Evolutionary conservation across 2,797 vertebrate genomes (phyloP).

Genomic region (Thaleichthys pacificus): DNA sequence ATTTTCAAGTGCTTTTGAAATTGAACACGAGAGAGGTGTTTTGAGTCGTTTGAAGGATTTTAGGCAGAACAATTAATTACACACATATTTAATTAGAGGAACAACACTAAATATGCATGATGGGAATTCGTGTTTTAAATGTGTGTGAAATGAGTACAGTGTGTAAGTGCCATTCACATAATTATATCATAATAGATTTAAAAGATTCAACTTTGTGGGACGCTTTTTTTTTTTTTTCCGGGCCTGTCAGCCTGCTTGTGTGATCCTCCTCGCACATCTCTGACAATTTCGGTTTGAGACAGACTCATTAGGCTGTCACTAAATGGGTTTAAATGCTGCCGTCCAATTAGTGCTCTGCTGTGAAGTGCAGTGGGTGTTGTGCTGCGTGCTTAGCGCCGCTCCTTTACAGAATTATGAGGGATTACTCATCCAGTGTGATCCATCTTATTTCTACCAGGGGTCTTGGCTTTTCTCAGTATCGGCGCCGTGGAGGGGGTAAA

Average conservation of each 20-base stretch:
- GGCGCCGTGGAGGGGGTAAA: constrained; percentile 64
- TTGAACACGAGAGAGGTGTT: neutral
- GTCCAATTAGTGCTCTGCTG: constrained; percentile 79
- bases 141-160: constrained; percentile 32
- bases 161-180: constrained; percentile 35
- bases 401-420: constrained; percentile 76
- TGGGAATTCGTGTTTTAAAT: neutral
- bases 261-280: constrained; percentile 64
- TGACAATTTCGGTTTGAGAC: constrained; percentile 65
- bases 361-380: constrained; percentile 73
- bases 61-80: neutral
- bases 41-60: neutral
- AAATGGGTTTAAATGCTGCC: constrained; percentile 77
- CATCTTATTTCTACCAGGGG: constrained; percentile 75
- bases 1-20: neutral
- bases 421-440: constrained; percentile 76
- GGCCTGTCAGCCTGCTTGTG: constrained; percentile 55
- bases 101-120: neutral
- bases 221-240: constrained; percentile 43
- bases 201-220: constrained; percentile 46
- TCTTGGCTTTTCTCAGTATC: constrained; percentile 71
- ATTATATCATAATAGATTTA: constrained; percentile 50
- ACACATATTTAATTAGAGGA: neutral
- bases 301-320: constrained; percentile 77
- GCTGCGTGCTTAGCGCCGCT: constrained; percentile 67